Base-by-base conservation (phyloP, 2,113 vertebrate species). In the Bubo bubo region DNA sequence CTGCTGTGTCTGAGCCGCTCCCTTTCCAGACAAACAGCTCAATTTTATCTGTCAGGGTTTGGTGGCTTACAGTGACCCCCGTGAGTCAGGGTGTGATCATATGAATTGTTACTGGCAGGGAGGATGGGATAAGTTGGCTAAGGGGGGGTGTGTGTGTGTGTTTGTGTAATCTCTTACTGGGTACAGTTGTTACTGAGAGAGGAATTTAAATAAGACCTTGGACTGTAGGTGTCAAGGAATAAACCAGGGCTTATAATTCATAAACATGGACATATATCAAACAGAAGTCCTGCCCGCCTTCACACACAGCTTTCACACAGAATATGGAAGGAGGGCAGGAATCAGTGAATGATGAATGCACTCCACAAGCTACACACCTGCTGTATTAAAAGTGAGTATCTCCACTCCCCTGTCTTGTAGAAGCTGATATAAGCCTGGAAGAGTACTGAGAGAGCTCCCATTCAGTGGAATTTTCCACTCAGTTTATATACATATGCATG, bases 391-490 rank as follows among this genome's bases (percentile, higher is more conserved):
- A 85, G 47, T 59, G 9, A 89, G 1, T 45, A 32, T 56, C 8
- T 94, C 18, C 19, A 62, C 53, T 85, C 20, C 35, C 11, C 23
- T 86, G 45, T 41, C 82, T 56, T 68, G 45, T 14, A 60, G 67
- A 83, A 89, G 43, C 66, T 68, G 66, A 20, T 86, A 12, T 4
- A 82, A 90, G 12, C 37, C 39, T 55, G 71, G 22, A 59, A 63
- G 49, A 34, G 39, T 22, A 67, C 68, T 59, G 49, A 22, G 39
- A 90, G 76, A 91, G 12, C 58, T 93, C 47, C 37, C 37, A 58
- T 86, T 88, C 77, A 55, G 71, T 90, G 95, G 96, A 95, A 97
- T 94, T 96, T 97, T 96, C 93, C 95, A 82, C 87, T 93, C 45
- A 8, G 73, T 49, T 92, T 58, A 39, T 56, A 86, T 88, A 64